Evolutionary conservation across 2,888 invertebrate genomes (phyloP), one percentile per base, ranked within the genome.

Genomic region (Lysandra bellargus): DNA sequence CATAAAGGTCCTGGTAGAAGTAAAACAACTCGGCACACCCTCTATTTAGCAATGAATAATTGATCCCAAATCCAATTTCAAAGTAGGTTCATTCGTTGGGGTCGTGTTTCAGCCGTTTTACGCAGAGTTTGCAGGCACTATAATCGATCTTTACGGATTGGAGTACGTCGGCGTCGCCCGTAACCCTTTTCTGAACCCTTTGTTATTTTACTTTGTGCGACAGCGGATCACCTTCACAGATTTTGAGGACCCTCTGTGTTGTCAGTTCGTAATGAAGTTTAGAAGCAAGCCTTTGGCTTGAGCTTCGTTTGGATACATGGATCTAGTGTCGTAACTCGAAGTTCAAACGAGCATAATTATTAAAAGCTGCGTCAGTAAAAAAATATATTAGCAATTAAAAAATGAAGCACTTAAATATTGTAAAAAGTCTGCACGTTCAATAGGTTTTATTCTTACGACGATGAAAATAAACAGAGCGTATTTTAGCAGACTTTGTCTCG

Each of bases 401-500:
- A 33, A 69, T 14, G 4, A 69, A 33, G 4, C 69, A 69, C 1
- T 12, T 37, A 12, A 69, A 12, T 30, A 30, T 37, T 69, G 33
- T 30, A 64, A 64, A 64, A 33, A 69, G 4, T 33, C 33, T 33
- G 12, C 69, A 69, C 33, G 69, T 69, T 69, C 33, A 33, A 69
- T 33, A 33, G 69, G 12, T 69, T 37, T 69, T 69, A 33, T 69
- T 69, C 33, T 69, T 69, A 69, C 33, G 17, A 49, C 76, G 57
- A 76, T 76, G 53, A 76, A 76, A 76, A 53, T 53, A 76, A 76
- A 57, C 76, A 53, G 57, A 49, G 33, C 76, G 76, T 57, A 76
- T 76, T 53, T 53, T 53, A 74, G 44, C 74, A 76, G 76, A 76
- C 76, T 76, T 76, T 76, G 76, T 76, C 76, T 76, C 76, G 57